Percentiles rank a stretch among this genome's conserved stretches.
Conservation (phyloP, 2,888 invertebrate genomes). For the Saturnia pavonia region DNA sequence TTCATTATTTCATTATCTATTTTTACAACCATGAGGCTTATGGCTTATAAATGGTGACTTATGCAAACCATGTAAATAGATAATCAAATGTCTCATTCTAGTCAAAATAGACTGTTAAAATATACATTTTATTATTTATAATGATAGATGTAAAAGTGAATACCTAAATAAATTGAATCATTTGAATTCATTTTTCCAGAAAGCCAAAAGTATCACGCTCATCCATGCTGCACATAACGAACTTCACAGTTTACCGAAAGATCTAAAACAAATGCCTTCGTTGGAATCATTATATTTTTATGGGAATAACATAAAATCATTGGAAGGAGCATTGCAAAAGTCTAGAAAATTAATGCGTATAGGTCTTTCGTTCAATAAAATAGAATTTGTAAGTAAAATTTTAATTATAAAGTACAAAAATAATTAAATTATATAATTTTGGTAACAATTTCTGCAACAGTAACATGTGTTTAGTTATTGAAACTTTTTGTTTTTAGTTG, state of each 20-base stretch:
- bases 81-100: neutral
- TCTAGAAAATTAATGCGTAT: conserved; percentile 85
- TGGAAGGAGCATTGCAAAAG: conserved; percentile 88
- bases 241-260: conserved; percentile 86
- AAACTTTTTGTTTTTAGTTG: conserved; percentile 76
- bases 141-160: too few relatives aligned
- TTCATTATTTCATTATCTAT: conserved; percentile 5
- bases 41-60: too few relatives aligned
- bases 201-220: conserved; percentile 84
- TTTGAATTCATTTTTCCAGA: conserved; percentile 47
- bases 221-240: conserved; percentile 89
- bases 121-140: too few relatives aligned
- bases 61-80: neutral
- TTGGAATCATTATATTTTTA: conserved; percentile 88
- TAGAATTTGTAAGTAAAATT: conserved; percentile 83
- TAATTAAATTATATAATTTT: too few relatives aligned
- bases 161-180: too few relatives aligned
- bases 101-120: too few relatives aligned
- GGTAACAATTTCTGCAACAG: too few relatives aligned
- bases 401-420: too few relatives aligned
- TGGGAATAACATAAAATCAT: conserved; percentile 85
- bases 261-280: conserved; percentile 85
- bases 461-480: conserved; percentile 19
- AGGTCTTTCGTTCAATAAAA: conserved; percentile 87
- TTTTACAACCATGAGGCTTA: neutral